Evolutionary conservation across 2,113 vertebrate species (phyloP), one percentile per base, ranked within the genome.

Genomic region (Pteruthius melanotis): DNA sequence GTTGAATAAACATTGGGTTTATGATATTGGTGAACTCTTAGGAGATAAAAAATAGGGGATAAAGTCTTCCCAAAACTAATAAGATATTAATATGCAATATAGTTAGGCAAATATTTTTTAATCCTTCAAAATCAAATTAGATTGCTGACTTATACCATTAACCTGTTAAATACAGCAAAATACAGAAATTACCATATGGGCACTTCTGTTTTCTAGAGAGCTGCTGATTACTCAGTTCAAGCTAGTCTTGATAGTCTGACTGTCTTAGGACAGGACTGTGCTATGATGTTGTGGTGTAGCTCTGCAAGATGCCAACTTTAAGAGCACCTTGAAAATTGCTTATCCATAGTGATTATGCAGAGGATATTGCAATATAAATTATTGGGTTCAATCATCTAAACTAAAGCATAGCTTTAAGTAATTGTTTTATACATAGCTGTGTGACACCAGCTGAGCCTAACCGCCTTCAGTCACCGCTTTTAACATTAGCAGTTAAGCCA

Each of bases 401-500:
- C 64, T 81, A 54, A 92, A 95, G 59, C 60, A 89, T 54, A 30
- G 79, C 56, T 95, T 92, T 86, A 86, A 88, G 60, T 94, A 89
- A 83, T 92, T 60, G 6, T 86, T 92, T 86, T 89, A 77, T 64
- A 90, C 56, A 64, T 63, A 83, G 71, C 47, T 83, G 28, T 65
- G 71, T 88, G 78, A 83, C 82, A 91, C 63, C 82, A 88, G 83
- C 87, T 90, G 88, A 91, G 94, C 63, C 71, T 74, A 90, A 78
- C 68, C 3, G 71, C 83, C 83, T 92, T 95, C 86, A 86, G 72
- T 93, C 83, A 92, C 83, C 26, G 42, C 83, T 91, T 93, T 86
- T 66, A 94, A 88, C 78, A 83, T 63, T n/a, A 91, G 71, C 87
- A 85, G 87, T 93, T 93, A 96, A 93, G 74, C 75, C 87, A 78